Evolutionary conservation across 92 coral and sea anemone species (phyloP), one percentile per base, ranked within the genome.

Genomic region (Micromussa lordhowensis): DNA sequence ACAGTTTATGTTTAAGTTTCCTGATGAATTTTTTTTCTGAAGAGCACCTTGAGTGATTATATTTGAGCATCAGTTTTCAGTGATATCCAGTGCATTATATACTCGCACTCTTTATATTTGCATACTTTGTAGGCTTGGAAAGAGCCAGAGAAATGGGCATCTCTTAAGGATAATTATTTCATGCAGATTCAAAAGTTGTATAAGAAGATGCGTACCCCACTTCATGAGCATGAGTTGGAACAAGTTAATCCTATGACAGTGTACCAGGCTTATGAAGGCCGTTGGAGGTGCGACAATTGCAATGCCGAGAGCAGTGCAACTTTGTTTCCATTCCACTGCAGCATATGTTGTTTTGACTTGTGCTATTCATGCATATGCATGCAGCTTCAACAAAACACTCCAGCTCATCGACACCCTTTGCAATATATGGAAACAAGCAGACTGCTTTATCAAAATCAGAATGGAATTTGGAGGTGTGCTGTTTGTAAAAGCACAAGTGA

Each of bases 251-350:
- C 97, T 11, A 22, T 59, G 69, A 31, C 17, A 0, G 89, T 88
- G 48, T 95, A 95, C 79, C 71, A 87, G 44, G 70, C 85, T 19
- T 91, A 61, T 85, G 80, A 22, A 24, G 98, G 98, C 1, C 51
- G 90, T 24, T 95, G 98, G 98, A 90, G 85, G 80, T 95, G 98
- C 71, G 98, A 95, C 86, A 82, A 93, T 88, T 95, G 98, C 44
- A 40, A 74, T 26, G 77, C 70, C 68, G 86, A 94, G 78, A 88
- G 84, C 66, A 66, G 29, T 75, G 82, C 80, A 4, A 75, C 38
- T 21, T 14, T 38, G 0, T 82, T 19, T 68, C 98, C 98, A 15
- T 95, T 82, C 75, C 91, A 95, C 82, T 95, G 98, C 86, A 24
- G 68, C 31, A 28, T 6, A 35, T 95, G 98, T 75, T 75, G 90